Percentiles rank a stretch among this genome's conserved stretches.
Conservation (phyloP, 1,140 invertebrate species). For the Rhyacophila brunnea region DNA sequence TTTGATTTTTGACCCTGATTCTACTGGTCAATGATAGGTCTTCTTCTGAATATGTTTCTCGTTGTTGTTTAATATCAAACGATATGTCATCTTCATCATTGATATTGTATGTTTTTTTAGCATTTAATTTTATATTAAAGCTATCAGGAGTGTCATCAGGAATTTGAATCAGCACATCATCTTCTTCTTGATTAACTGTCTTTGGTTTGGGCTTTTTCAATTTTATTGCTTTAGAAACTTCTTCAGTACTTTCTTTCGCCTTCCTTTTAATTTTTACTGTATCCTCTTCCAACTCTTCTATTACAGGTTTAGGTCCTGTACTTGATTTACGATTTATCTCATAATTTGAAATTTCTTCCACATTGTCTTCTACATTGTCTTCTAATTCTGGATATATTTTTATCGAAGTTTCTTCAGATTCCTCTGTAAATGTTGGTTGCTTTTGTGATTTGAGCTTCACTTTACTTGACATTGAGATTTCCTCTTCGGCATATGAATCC, state of each 20-base stretch:
- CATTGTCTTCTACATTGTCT: conserved; percentile 59
- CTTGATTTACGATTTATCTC: conserved; percentile 39
- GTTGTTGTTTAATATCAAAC: conserved; percentile 53
- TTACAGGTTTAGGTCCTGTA: background rate
- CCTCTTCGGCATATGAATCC: conserved; percentile 81
- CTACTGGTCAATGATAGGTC: conserved; percentile 77
- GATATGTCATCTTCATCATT: conserved; percentile 55
- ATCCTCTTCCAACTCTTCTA: background rate
- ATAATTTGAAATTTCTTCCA: conserved; percentile 70
- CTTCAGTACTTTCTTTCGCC: conserved; percentile 56
- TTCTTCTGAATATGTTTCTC: conserved; percentile 66
- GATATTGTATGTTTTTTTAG: conserved; percentile 46
- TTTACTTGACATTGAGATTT: conserved; percentile 80
- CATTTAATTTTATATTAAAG: conserved; percentile 57
- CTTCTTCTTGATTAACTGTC: background rate
- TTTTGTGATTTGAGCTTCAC: conserved; percentile 73
- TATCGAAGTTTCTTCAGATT: conserved; percentile 69
- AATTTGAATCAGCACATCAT: background rate
- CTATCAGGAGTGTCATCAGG: conserved; percentile 46
- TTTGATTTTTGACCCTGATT: conserved; percentile 67
- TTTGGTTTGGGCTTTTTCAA: conserved; percentile 9
- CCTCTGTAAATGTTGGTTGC: conserved; percentile 68
- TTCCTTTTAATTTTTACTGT: background rate
- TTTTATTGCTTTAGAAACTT: conserved; percentile 56
- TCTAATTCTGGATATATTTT: conserved; percentile 69